Evolutionary conservation across 2,888 invertebrate species (phyloP).

Genomic region (Agrotis ipsilon): DNA sequence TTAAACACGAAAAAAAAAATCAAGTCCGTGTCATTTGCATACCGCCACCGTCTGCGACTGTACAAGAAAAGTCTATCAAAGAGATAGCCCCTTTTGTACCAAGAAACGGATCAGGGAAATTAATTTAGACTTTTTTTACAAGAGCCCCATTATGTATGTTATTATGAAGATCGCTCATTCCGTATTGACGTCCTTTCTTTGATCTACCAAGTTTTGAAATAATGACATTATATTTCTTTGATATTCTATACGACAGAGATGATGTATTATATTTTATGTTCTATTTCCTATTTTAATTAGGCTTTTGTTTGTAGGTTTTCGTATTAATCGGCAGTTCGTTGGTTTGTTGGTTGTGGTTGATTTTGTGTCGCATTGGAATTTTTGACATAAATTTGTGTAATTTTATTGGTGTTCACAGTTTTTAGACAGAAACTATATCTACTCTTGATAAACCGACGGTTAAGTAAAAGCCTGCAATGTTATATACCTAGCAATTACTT

Average conservation of each 20-base stretch:
- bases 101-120: constrained; percentile 84
- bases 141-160: constrained; percentile 69
- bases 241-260: constrained; percentile 75
- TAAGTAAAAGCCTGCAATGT: no score
- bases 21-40: constrained; percentile 61
- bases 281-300: constrained; percentile 68
- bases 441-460: no score
- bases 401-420: no score
- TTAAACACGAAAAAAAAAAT: constrained; percentile 41
- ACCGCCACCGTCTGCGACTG: constrained; percentile 63
- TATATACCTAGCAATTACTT: no score
- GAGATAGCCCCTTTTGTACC: constrained; percentile 82
- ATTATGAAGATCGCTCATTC: constrained; percentile 70
- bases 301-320: constrained; percentile 53
- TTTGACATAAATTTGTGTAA: constrained; percentile 1
- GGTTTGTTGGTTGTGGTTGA: constrained; percentile 9
- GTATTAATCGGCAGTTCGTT: constrained; percentile 46
- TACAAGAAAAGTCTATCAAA: constrained; percentile 82
- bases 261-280: constrained; percentile 69
- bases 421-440: neutral
- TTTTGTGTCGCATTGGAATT: constrained; percentile 25
- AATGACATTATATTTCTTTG: constrained; percentile 86
- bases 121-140: constrained; percentile 84
- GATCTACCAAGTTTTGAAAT: constrained; percentile 80
- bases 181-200: constrained; percentile 83